phyloP scores from a whole-genome alignment of 1,140 invertebrate genomes.

The Drosophila nasuta region DNA sequence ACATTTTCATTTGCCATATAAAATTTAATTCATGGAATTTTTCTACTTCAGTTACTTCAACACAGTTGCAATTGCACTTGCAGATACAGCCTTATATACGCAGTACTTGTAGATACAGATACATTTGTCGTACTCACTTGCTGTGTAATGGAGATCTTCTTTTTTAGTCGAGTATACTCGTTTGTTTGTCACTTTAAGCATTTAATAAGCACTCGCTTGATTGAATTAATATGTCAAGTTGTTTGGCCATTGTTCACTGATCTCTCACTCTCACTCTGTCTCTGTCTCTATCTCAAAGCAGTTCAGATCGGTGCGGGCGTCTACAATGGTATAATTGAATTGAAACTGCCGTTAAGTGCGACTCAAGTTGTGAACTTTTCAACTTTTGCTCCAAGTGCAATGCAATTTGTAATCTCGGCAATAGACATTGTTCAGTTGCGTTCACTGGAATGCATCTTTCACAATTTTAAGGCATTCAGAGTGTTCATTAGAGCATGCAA shows the following conservation, averaged over 20 bases:
- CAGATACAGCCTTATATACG: not conserved
- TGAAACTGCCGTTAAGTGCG: constrained; percentile 59
- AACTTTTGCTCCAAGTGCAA: constrained; percentile 50
- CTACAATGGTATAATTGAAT: constrained; percentile 60
- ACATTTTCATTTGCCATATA: constrained; percentile 57
- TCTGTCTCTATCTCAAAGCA: not conserved
- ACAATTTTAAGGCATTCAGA: not conserved
- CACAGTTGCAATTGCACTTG: constrained; percentile 14
- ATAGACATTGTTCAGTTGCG: constrained; percentile 2
- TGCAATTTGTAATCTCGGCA: constrained; percentile 18
- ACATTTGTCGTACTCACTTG: constrained; percentile 42
- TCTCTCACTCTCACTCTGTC: constrained; percentile 3
- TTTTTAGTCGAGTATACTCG: not conserved
- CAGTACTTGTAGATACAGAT: not conserved
- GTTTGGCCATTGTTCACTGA: constrained; percentile 59
- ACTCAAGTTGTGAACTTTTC: constrained; percentile 72
- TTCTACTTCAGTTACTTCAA: constrained; percentile 36
- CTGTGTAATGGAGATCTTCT: constrained; percentile 52
- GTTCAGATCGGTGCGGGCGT: constrained; percentile 37
- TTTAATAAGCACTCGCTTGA: constrained; percentile 80
- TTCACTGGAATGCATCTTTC: not conserved
- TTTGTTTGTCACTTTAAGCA: constrained; percentile 71
- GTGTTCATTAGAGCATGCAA: not conserved
- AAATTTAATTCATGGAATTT: constrained; percentile 77
- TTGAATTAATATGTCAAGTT: constrained; percentile 75